Evolutionary conservation across 2,113 vertebrate genomes (phyloP).

Genomic region (Sterrhoptilus dennistouni): DNA sequence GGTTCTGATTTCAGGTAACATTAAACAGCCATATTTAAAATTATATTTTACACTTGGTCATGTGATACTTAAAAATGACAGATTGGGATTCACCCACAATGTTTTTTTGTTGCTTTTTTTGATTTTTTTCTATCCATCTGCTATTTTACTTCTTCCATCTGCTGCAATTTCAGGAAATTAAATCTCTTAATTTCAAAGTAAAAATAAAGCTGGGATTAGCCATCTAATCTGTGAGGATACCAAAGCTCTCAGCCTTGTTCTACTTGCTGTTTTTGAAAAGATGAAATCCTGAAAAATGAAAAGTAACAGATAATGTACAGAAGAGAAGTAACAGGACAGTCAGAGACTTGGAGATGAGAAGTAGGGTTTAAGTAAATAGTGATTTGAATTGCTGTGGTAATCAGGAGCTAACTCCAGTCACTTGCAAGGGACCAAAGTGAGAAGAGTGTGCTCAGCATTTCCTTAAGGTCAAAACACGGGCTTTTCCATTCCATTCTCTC

Average conservation of each 20-base stretch:
- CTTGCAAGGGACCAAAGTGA: neutral
- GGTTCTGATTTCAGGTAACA: neutral
- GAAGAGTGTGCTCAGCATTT: neutral
- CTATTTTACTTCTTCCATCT: slow-evolving; percentile 8
- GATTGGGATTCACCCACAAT: slow-evolving; percentile 36
- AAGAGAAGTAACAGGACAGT: neutral
- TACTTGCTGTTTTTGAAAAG: neutral
- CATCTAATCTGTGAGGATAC: neutral
- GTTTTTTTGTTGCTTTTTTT: neutral
- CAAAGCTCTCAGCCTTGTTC: neutral
- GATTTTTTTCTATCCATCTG: neutral
- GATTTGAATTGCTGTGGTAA: neutral
- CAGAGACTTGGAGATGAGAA: neutral
- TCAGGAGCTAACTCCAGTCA: neutral
- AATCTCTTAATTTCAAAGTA: neutral
- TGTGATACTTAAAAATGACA: neutral
- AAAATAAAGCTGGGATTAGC: neutral
- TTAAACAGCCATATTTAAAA: neutral
- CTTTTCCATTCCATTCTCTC: neutral
- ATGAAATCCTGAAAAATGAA: neutral
- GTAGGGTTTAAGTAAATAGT: neutral
- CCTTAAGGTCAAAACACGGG: neutral
- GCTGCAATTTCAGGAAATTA: neutral
- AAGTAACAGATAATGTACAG: neutral
- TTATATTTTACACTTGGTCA: neutral